Base-by-base conservation (phyloP, 2,113 vertebrate genomes). In the Tichodroma muraria region DNA sequence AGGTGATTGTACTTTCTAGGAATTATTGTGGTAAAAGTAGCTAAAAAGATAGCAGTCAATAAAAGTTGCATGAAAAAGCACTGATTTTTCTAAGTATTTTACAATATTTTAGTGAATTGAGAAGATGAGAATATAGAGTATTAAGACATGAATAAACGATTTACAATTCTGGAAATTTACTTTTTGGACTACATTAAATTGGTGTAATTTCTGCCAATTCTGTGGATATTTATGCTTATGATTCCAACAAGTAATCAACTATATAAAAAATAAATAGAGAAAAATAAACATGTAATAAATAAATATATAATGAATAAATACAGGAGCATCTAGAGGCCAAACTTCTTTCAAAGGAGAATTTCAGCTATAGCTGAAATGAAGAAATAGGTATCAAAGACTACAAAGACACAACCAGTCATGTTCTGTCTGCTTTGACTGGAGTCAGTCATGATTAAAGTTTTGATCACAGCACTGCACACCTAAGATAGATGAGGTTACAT, bases 21-120 rank as follows among this genome's bases (percentile, higher is more conserved):
- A 87, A 68, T 50, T 82, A 42, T 15, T 57, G 27, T 80, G 8
- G 11, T 45, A 20, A 73, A 80, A 70, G 42, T 11, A 57, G 2
- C 17, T 37, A 11, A 56, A 73, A 70, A 70, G 25, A 24, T 44
- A 60, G 22, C 6, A 22, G 21, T 47, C 5, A 72, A 7, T 35
- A 49, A 11, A 1, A 45, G 1, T 15, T 16, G 5, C 2, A 1
- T 59, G 7, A 27, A 47, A 80, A 54, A 1, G 1, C 8, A 53
- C 5, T 23, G 15, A 9, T 65, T 86, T 80, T 81, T 66, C 17
- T 45, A 35, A 2, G 3, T 27, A 15, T 50, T 81, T 66, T 49
- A 35, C 15, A 42, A 5, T 11, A 71, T 42, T 78, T 49, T 35
- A 42, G 1, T 54, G 33, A 81, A 22, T 27, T 50, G 23, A 70